Evolutionary conservation across 2,113 vertebrate species (phyloP).

Genomic region (Choloepus hoffmanni): DNA sequence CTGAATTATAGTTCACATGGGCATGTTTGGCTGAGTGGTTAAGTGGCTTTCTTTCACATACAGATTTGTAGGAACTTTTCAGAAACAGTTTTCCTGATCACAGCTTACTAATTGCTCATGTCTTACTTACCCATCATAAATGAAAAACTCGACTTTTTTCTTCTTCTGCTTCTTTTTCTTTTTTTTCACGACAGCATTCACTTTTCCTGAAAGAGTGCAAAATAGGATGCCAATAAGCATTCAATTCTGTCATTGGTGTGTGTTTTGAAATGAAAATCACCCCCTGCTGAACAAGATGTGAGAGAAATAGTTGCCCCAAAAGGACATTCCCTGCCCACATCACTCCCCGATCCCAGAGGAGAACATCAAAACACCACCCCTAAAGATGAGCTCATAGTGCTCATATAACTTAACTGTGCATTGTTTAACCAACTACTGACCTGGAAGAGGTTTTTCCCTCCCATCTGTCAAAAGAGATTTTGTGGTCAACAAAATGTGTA

Average conservation of each 20-base stretch:
- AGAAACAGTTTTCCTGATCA: conserved; percentile 66
- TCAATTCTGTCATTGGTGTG: neutral
- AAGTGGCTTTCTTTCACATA: conserved; percentile 63
- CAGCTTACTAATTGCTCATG: neutral
- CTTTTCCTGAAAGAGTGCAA: conserved; percentile 8
- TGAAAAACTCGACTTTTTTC: neutral
- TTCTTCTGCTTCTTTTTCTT: neutral
- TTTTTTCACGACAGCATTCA: neutral
- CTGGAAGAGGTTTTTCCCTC: conserved; percentile 46
- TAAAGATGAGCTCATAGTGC: neutral
- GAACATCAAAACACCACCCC: neutral
- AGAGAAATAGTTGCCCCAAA: neutral
- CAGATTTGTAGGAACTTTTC: conserved; percentile 66
- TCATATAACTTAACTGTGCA: neutral
- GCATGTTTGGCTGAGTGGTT: conserved; percentile 60
- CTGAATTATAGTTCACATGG: conserved; percentile 75
- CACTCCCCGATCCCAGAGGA: neutral
- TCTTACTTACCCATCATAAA: conserved; percentile 29
- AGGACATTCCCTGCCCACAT: neutral
- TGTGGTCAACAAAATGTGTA: conserved; percentile 74
- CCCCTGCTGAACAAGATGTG: neutral
- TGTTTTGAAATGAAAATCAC: conserved; percentile 8
- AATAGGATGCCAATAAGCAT: neutral
- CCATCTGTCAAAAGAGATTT: conserved; percentile 68
- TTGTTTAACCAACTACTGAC: conserved; percentile 8